Base-by-base conservation (phyloP, 1,140 invertebrate genomes). In the Nasonia vitripennis region DNA sequence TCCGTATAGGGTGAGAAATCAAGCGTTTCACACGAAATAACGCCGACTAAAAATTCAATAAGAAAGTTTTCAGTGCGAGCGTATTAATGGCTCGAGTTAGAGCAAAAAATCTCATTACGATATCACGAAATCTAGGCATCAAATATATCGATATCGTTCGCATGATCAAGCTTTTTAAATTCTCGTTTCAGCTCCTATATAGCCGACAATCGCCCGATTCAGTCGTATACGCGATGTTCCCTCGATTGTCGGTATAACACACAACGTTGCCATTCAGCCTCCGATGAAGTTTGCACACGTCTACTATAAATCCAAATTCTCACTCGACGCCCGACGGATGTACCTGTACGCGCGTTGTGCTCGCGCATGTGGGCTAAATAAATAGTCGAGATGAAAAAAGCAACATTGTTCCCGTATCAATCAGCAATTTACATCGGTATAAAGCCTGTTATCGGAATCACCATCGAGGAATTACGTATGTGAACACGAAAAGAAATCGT, bases 381-480 rank as follows among this genome's bases (percentile, higher is more conserved):
- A 62, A n/a, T 62, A 71, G 31, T 34, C 27, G 11, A 14, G 68
- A 27, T 27, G 41, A 34, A 48, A 78, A 78, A 51, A 41, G 45
- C 1, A 78, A 78, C 45, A 78, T 78, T 78, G 75, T 78, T 78
- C 75, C 31, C 45, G 45, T 55, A 78, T 78, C 45, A 23, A 78
- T 51, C 75, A 31, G 45, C 23, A 45, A 31, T 51, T 78, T 27
- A 78, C 45, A 51, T 78, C 41, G n/a, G 17, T 51, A 51, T 34
- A 27, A 51, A 75, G 37, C 2, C 73, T 34, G 11, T 45, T 37
- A 45, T 75, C 73, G 37, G 37, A 41, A 7, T 45, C 37, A n/a
- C 17, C 37, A 41, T 75, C 37, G 34, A 31, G n/a, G 11, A 23
- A 27, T 23, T 27, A 27, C 7, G 68, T 27, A 70, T 70, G 23